phyloP scores from a whole-genome alignment of 2,797 vertebrate genomes.

The Anguilla megastoma region DNA sequence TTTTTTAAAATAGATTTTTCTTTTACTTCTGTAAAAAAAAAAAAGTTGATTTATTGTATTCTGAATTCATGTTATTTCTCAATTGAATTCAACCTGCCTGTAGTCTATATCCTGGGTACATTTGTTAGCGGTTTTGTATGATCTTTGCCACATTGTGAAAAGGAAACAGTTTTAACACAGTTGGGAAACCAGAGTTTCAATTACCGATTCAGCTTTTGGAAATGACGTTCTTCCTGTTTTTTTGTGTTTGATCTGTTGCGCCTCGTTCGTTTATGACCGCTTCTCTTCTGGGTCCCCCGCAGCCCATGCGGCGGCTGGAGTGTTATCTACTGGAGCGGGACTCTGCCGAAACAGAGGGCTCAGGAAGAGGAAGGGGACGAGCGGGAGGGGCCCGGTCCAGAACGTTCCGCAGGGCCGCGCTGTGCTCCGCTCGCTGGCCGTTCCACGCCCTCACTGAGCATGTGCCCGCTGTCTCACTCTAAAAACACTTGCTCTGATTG shows the following conservation, averaged over 20 bases:
- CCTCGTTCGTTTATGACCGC: background rate
- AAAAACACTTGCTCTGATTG: constrained; percentile 43
- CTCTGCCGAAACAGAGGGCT: background rate
- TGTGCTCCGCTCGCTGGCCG: background rate
- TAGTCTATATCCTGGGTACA: background rate
- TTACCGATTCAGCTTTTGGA: background rate
- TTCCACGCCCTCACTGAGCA: constrained; percentile 28
- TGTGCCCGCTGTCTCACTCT: constrained; percentile 33
- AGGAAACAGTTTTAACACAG: background rate
- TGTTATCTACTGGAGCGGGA: background rate
- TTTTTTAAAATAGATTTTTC: background rate
- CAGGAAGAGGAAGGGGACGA: background rate
- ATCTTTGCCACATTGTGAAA: background rate
- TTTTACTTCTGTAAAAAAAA: background rate
- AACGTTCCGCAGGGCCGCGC: background rate
- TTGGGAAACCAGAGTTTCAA: background rate
- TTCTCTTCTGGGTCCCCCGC: background rate
- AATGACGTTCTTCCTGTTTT: background rate
- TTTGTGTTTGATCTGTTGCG: background rate
- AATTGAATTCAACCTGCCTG: background rate
- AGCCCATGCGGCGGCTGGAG: background rate
- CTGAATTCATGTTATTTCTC: background rate
- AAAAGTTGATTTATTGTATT: background rate
- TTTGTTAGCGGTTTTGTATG: background rate
- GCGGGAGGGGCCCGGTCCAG: background rate